Evolutionary conservation across 2,113 vertebrate genomes (phyloP).

Genomic region (Mobula hypostoma): DNA sequence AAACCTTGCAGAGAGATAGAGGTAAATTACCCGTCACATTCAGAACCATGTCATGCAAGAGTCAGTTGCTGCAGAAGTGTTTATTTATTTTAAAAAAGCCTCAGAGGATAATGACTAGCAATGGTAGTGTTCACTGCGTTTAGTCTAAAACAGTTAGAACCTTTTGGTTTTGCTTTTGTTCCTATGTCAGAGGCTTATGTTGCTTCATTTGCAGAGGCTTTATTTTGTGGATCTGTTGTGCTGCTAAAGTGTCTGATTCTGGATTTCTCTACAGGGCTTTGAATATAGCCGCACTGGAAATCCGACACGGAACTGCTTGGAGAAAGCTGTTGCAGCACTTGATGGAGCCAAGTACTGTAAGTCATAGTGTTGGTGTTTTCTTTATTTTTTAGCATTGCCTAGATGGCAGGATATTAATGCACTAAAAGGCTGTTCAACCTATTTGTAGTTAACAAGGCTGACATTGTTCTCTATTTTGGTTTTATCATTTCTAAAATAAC

Average conservation of each 20-base stretch:
- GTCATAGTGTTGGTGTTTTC: constrained; percentile 43
- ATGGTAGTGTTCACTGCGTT: neutral
- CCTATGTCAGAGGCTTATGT: neutral
- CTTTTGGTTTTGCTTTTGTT: neutral
- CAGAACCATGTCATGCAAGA: neutral
- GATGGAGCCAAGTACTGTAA: constrained; percentile 87
- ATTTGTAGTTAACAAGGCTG: too few species aligned
- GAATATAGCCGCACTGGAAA: constrained; percentile 87
- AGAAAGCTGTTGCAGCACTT: constrained; percentile 72
- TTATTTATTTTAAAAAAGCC: neutral
- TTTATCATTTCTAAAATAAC: too few species aligned
- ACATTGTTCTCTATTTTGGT: too few species aligned
- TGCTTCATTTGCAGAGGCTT: constrained; percentile 10
- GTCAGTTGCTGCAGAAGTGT: neutral
- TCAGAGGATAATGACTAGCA: neutral
- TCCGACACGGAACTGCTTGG: constrained; percentile 78
- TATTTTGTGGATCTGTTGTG: constrained; percentile 14
- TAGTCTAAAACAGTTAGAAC: neutral
- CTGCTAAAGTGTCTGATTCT: constrained; percentile 28
- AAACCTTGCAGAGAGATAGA: neutral
- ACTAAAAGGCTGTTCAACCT: neutral
- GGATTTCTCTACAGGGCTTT: constrained; percentile 63
- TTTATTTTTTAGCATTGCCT: neutral
- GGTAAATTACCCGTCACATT: neutral
- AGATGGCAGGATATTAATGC: neutral